Conservation (phyloP, 2,113 vertebrate species). For the Corythaixoides concolor region DNA sequence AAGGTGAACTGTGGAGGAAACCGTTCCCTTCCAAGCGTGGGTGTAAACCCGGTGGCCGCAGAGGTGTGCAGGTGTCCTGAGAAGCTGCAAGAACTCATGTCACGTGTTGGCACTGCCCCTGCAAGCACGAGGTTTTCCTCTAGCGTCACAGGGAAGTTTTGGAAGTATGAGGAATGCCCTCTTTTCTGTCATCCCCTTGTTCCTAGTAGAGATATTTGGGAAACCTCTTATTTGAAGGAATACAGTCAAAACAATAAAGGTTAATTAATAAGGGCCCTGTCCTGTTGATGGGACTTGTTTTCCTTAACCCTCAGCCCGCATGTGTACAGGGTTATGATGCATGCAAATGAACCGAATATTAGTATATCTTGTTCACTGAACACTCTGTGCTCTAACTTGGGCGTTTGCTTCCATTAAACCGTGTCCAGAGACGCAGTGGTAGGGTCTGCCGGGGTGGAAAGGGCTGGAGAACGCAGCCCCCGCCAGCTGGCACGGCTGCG, state of each 20-base stretch:
- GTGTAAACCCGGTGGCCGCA: no score
- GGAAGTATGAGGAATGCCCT: neutral
- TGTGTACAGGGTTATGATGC: neutral
- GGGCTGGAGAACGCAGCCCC: neutral
- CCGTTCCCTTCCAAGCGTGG: neutral
- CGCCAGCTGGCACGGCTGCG: slow-evolving; percentile 12
- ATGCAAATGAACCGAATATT: neutral
- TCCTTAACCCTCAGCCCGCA: neutral
- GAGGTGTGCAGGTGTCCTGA: neutral
- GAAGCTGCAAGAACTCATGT: neutral
- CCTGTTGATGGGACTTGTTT: neutral
- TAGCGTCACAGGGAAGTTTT: neutral
- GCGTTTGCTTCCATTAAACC: neutral
- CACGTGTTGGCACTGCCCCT: neutral
- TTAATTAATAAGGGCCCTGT: neutral
- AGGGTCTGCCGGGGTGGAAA: neutral
- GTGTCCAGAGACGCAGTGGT: neutral
- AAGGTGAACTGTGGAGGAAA: neutral
- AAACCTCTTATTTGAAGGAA: neutral
- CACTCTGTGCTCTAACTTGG: neutral
- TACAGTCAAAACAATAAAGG: neutral
- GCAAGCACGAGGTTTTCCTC: neutral
- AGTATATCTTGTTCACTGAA: no score
- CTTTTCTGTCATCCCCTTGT: neutral
- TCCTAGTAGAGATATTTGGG: neutral